A percentile compares a stretch with the other conserved stretches of the same genome.
phyloP scores from a whole-genome alignment of 2,113 vertebrate genomes.

The Entosphenus tridentatus region DNA sequence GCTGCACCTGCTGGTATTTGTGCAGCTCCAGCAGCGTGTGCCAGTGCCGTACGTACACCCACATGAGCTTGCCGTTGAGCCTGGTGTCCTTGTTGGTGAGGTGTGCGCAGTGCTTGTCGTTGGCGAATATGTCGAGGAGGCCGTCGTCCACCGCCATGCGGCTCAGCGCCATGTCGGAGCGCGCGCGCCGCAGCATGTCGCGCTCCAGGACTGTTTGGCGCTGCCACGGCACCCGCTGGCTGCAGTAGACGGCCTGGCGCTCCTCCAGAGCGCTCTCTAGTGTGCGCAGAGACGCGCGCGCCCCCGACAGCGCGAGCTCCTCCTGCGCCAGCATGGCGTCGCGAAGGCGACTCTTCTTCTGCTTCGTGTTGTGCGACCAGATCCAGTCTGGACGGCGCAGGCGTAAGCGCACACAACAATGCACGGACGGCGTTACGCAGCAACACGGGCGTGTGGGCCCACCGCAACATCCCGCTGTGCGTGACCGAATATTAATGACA shows the following conservation, averaged over 20 bases:
- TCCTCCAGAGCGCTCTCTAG: conserved; percentile 45
- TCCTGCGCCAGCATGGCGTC: conserved; percentile 33
- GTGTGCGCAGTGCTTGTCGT: conserved; percentile 56
- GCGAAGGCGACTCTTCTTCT: conserved; percentile 45
- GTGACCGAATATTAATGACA: too few species aligned
- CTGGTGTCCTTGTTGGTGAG: conserved; percentile 40
- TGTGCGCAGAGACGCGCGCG: conserved; percentile 30
- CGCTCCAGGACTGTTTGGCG: conserved; percentile 52
- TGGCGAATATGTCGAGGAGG: conserved; percentile 62
- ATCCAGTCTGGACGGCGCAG: conserved; percentile 47
- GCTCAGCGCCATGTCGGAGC: conserved; percentile 30
- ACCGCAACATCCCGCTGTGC: too few species aligned
- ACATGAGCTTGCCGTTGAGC: conserved; percentile 74
- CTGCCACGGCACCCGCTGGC: conserved; percentile 30
- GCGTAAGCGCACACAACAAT: background rate
- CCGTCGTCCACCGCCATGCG: conserved; percentile 29
- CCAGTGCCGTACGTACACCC: conserved; percentile 81
- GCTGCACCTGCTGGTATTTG: conserved; percentile 26
- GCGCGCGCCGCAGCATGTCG: conserved; percentile 40
- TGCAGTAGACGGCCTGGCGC: conserved; percentile 64
- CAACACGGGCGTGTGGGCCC: too few species aligned
- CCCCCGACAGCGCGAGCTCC: conserved; percentile 34
- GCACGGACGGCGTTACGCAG: too few species aligned
- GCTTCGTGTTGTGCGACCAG: conserved; percentile 69
- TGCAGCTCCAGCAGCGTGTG: conserved; percentile 42